Conservation (phyloP, 2,113 vertebrate genomes). For the Variabilichromis moorii region DNA sequence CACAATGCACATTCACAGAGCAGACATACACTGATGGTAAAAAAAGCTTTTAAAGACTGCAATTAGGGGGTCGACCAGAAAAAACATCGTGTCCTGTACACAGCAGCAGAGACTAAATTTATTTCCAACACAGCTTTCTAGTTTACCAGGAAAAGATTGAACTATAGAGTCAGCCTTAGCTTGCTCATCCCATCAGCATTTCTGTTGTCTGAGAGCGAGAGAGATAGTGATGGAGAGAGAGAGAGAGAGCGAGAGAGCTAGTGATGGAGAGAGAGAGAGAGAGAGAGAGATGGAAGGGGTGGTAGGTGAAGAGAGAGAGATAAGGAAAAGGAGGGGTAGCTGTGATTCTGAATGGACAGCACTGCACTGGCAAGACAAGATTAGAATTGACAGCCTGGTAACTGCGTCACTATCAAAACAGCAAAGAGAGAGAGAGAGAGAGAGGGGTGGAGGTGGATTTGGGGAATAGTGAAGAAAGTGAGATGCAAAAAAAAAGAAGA, state of each 20-base stretch:
- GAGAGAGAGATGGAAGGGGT: conserved; percentile 1
- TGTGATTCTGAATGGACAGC: conserved; percentile 68
- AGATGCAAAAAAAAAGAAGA: neutral
- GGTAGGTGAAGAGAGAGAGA: neutral
- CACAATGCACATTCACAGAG: neutral
- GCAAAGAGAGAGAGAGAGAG: conserved; percentile 3
- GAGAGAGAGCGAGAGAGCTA: neutral
- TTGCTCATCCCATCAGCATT: neutral
- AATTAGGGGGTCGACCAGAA: neutral
- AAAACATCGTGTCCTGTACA: neutral
- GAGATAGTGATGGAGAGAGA: neutral
- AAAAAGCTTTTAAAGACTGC: neutral
- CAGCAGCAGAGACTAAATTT: conserved; percentile 2
- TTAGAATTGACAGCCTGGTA: conserved; percentile 72
- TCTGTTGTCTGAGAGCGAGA: neutral
- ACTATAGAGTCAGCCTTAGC: conserved; percentile 34
- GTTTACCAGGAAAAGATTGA: conserved; percentile 30
- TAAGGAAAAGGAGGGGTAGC: conserved; percentile 3
- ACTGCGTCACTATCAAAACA: conserved; percentile 69
- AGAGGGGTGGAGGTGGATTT: neutral
- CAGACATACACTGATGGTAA: neutral
- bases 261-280: neutral
- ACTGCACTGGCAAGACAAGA: conserved; percentile 64
- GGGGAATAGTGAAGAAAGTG: neutral
- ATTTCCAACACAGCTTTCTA: conserved; percentile 28